These are phyloP conservation scores for Brachyhypopomus occidentalis DNA, from an alignment of 2,113 vertebrate genomes.

Conservation along the genomic window DNA sequence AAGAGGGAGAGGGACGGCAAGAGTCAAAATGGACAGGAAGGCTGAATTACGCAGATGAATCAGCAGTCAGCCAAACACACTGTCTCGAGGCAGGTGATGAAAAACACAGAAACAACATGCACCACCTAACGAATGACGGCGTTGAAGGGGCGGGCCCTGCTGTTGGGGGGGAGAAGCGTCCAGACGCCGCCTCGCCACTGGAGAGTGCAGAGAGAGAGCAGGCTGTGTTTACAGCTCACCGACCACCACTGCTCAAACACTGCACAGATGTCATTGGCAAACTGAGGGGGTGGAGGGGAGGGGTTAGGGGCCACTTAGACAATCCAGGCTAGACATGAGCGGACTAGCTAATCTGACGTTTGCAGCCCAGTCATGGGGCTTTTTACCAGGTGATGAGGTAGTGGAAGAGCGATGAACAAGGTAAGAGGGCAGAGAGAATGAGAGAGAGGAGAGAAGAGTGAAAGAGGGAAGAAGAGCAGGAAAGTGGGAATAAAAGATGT, in stretches of 20 bases:
- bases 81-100: constrained; percentile 39
- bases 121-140: constrained; percentile 15
- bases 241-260: constrained; percentile 18
- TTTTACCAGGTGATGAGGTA: not conserved
- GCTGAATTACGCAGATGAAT: not conserved
- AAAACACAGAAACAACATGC: not conserved
- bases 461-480: not conserved
- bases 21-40: not conserved
- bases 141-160: not conserved
- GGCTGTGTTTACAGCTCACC: constrained; percentile 32
- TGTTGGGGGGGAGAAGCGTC: constrained; percentile 25
- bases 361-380: no score
- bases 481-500: not conserved
- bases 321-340: no score
- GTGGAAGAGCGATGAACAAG: not conserved
- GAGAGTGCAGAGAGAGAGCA: constrained; percentile 28
- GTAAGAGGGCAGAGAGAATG: not conserved
- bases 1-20: not conserved
- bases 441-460: constrained; percentile 37
- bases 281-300: constrained; percentile 21
- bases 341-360: no score
- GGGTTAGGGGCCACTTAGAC: not conserved
- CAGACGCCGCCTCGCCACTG: not conserved
- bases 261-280: constrained; percentile 30
- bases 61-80: constrained; percentile 31